Evolutionary conservation across 1,140 invertebrate species (phyloP), one percentile per base, ranked within the genome.

Genomic region (Schlechtendalia chinensis): DNA sequence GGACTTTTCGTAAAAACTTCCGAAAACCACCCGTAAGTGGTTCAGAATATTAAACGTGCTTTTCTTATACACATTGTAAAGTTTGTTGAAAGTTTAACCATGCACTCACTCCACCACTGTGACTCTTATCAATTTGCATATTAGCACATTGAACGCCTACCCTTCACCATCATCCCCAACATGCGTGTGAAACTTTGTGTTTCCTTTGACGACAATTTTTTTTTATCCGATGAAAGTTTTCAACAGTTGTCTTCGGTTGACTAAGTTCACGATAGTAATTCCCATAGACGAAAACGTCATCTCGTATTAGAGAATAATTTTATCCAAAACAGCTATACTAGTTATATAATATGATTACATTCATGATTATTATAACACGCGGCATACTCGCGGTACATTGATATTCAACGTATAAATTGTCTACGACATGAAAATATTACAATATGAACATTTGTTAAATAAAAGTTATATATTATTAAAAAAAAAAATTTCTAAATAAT

Each of bases 161-260:
- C 54, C 74, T n/a, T 11, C 45, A 1, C 19, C 14, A 2, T 12
- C 54, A 14, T 17, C 65, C 50, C 10, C 24, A 12, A 5, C 14
- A 29, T 22, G 39, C 0, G 17, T 16, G 24, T 54, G 24, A 14
- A 22, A 29, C 58, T 56, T 29, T 59, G 54, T 59, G 75, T 79
- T 79, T 63, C 75, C 75, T 79, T 79, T 79, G 75, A 79, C 75
- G 58, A 63, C 75, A 79, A 79, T 58, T 79, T 79, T 77, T 63
- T 61, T 63, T 59, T 58, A 50, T 63, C 17, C 29, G 8, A 47
- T n/a, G 16, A 61, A 79, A 79, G 75, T 79, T 79, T 72, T n/a
- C 50, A 54, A 47, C 50, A 72, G 19, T 67, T 67, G 12, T 32
- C 12, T 4, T 5, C 65, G 39, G 32, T 22, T 24, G 67, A 17